Evolutionary conservation across 2,797 vertebrate species (phyloP), one percentile per base, ranked within the genome.

Genomic region (Gastrophryne carolinensis): DNA sequence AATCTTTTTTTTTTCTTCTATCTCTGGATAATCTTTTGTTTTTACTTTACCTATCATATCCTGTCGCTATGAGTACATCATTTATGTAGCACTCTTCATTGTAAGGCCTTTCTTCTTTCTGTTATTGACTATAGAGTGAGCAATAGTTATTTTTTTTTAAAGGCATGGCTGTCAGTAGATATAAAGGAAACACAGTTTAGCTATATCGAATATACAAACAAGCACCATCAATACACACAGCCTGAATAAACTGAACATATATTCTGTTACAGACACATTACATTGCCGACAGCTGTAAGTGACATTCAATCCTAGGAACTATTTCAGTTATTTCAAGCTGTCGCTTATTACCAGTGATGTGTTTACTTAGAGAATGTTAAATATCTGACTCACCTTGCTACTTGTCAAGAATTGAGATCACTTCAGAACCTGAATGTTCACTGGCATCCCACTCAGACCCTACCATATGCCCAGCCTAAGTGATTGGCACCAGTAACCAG

Each of bases 281-380:
- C 21, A 41, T 5, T 56, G 32, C 52, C 27, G 17, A 12, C 10
- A 49, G 54, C 68, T 24, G 26, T 24, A 12, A 39, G 4, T 64
- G 57, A 52, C 60, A 56, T 24, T 56, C 12, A 53, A 61, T 19
- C 26, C 23, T 17, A 5, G 15, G n/a, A 73, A 57, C 57, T 39
- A 75, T 75, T 39, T 30, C 32, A 69, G 26, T 26, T 53, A 68
- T 69, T 54, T 68, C 27, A 75, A 53, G 32, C 9, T 52, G 44
- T 9, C 44, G n/a, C 41, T 26, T 58, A 47, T 9, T 4, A 4
- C 5, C 39, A 1, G 17, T 39, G 35, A 68, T 23, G 32, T 37
- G 0, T 30, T 53, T 4, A 44, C 52, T 66, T 27, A 21, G 26
- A 23, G 35, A 74, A 21, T 12, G 19, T 37, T 24, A 41, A 54